These are phyloP conservation scores for Itoplectis maculator DNA, from an alignment of 2,888 invertebrate species.

Conservation along the genomic window DNA sequence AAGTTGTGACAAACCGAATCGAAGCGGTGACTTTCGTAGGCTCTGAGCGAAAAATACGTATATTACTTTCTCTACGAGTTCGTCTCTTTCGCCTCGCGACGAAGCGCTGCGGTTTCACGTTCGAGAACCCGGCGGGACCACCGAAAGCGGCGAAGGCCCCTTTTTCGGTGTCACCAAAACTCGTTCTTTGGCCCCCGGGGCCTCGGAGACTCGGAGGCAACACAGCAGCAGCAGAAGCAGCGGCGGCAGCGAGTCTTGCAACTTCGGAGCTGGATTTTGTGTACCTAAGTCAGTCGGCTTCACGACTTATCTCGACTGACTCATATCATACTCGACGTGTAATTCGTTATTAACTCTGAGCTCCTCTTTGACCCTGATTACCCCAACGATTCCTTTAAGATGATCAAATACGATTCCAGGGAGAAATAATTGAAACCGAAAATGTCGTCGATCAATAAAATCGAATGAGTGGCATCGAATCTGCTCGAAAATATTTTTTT, in stretches of 20 bases:
- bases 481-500: not conserved
- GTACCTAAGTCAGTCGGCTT: slow-evolving; percentile 73
- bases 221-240: slow-evolving; percentile 20
- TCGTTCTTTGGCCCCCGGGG: slow-evolving; percentile 77
- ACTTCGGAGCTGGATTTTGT: slow-evolving; percentile 33
- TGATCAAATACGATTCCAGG: not conserved
- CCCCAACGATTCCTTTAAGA: not conserved
- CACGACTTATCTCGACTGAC: slow-evolving; percentile 69
- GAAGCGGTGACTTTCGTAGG: not conserved
- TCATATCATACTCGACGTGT: slow-evolving; percentile 27
- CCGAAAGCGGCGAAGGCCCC: slow-evolving; percentile 76
- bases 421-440: not conserved
- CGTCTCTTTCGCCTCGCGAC: slow-evolving; percentile 21
- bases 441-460: not conserved
- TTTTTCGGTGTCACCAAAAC: slow-evolving; percentile 82
- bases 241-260: slow-evolving; percentile 19
- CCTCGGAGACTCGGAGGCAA: slow-evolving; percentile 31
- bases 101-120: slow-evolving; percentile 47
- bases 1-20: not conserved
- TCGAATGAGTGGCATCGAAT: not conserved
- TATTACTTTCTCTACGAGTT: slow-evolving; percentile 44
- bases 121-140: slow-evolving; percentile 57
- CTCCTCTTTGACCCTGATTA: not conserved
- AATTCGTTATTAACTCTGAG: not conserved
- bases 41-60: not conserved